Evolutionary conservation across 1,140 invertebrate species (phyloP).

Genomic region (Eubasilissa regina): DNA sequence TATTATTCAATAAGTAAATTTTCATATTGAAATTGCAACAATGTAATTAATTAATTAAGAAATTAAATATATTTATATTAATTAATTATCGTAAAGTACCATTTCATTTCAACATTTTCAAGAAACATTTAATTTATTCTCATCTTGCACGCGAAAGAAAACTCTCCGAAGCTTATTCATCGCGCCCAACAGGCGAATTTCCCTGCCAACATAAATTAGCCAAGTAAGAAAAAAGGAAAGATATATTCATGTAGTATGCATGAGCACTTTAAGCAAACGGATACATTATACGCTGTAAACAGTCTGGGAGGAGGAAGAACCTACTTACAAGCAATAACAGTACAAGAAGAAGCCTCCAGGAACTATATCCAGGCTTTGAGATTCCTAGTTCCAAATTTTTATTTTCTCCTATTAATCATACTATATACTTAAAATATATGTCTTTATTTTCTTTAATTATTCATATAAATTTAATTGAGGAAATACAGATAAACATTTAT

Average conservation of each 20-base stretch:
- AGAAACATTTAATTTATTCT: constrained; percentile 32
- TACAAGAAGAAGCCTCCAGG: constrained; percentile 16
- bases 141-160: constrained; percentile 19
- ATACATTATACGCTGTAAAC: constrained; percentile 53
- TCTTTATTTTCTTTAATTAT: too few relatives aligned
- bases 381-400: too few relatives aligned
- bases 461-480: too few relatives aligned
- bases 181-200: constrained; percentile 37
- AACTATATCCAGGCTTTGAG: too few relatives aligned
- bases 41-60: neutral
- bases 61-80: constrained; percentile 1
- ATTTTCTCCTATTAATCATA: too few relatives aligned
- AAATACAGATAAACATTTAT: too few relatives aligned
- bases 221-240: constrained; percentile 42
- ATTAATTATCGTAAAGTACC: neutral
- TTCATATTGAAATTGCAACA: too few relatives aligned
- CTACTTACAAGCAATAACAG: constrained; percentile 47
- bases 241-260: constrained; percentile 53
- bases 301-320: constrained; percentile 23
- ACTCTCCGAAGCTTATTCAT: constrained; percentile 21
- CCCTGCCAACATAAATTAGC: constrained; percentile 47
- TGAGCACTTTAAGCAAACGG: constrained; percentile 51
- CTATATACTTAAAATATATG: too few relatives aligned
- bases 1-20: too few relatives aligned
- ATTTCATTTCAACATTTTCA: constrained; percentile 18